A percentile compares a stretch with the other conserved stretches of the same genome.
These are phyloP conservation scores for Scatophagus argus DNA, from an alignment of 2,113 vertebrate genomes.

Conservation along the genomic window DNA sequence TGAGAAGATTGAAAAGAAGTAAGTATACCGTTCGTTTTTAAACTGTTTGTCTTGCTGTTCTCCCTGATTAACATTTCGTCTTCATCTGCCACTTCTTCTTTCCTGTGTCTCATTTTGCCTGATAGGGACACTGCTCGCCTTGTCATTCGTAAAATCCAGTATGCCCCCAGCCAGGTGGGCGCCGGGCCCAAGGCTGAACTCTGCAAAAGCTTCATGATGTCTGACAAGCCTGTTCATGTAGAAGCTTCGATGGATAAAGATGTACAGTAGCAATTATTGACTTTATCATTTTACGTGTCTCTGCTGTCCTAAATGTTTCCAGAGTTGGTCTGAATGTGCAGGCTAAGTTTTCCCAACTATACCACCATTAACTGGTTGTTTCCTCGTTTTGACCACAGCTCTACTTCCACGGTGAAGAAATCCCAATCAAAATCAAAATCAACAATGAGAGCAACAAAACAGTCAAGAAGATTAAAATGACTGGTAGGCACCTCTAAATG, in stretches of 20 bases:
- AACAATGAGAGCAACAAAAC: conserved; percentile 92
- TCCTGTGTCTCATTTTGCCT: background rate
- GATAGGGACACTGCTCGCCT: conserved; percentile 90
- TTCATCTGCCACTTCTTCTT: background rate
- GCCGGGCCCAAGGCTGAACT: conserved; percentile 84
- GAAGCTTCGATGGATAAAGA: conserved; percentile 90
- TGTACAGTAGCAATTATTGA: conserved; percentile 76
- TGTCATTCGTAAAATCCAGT: conserved; percentile 92
- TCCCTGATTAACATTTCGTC: background rate
- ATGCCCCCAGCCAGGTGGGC: conserved; percentile 80
- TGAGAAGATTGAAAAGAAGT: conserved; percentile 93
- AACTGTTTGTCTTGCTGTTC: background rate
- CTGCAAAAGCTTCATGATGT: conserved; percentile 93
- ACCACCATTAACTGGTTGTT: background rate
- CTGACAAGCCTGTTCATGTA: conserved; percentile 90
- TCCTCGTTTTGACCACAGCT: conserved; percentile 79
- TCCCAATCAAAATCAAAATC: conserved; percentile 88
- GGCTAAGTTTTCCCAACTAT: background rate
- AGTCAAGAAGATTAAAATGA: conserved; percentile 91
- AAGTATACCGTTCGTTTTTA: conserved; percentile 15
- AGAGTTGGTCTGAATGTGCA: background rate
- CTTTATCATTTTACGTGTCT: background rate
- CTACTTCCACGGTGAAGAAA: conserved; percentile 89
- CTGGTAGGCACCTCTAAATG: conserved; percentile 77
- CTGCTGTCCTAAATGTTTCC: background rate